Conservation (phyloP, 2,888 invertebrate species). For the Resseliella maxima region DNA sequence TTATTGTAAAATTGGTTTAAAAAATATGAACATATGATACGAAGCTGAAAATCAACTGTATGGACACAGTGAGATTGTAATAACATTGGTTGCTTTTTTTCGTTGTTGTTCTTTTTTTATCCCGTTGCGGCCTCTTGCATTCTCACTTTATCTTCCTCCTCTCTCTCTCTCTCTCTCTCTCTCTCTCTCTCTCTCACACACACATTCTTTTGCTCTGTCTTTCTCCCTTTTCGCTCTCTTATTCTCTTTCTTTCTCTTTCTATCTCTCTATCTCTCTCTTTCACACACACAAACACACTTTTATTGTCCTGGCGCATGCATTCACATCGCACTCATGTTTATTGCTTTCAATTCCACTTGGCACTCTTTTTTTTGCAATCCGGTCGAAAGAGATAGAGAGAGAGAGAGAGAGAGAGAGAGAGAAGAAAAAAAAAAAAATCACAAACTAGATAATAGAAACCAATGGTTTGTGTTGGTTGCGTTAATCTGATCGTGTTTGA, state of each 20-base stretch:
- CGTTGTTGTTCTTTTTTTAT: not conserved
- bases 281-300: no score
- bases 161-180: no score
- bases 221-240: no score
- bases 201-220: no score
- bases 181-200: no score
- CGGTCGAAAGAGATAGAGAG: no score
- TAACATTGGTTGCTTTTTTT: not conserved
- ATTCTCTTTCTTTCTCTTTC: no score
- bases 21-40: not conserved
- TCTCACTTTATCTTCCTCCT: no score
- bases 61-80: not conserved
- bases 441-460: not conserved
- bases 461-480: not conserved
- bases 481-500: no score
- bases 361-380: not conserved
- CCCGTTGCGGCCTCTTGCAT: no score
- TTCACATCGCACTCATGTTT: not conserved
- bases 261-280: no score
- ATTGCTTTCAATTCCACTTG: not conserved
- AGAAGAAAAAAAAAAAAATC: not conserved
- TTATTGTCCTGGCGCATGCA: not conserved
- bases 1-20: not conserved
- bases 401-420: no score
- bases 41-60: not conserved